Percentiles rank a stretch among this genome's conserved stretches.
phyloP scores from a whole-genome alignment of 2,888 invertebrate genomes.

The Epiblema foenella region DNA sequence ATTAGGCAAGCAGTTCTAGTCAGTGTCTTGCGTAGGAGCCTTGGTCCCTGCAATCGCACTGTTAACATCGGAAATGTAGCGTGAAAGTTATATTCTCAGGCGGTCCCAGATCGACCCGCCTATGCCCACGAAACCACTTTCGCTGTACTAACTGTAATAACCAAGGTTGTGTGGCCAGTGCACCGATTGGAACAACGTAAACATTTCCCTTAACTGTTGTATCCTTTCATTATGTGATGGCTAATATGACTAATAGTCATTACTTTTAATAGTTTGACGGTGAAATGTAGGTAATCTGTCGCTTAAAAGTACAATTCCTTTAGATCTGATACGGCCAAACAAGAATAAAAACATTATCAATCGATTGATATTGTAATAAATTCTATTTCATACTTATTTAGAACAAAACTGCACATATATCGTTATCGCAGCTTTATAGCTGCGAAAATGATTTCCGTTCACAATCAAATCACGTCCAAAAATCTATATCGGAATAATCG shows the following conservation, averaged over 20 bases:
- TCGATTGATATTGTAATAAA: too few relatives aligned
- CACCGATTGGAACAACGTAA: constrained; percentile 29
- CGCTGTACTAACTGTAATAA: constrained; percentile 62
- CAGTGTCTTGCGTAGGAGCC: constrained; percentile 35
- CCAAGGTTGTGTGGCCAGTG: constrained; percentile 50
- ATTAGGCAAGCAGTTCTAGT: background rate
- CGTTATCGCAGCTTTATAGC: background rate
- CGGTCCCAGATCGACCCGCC: constrained; percentile 68
- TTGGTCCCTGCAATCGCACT: constrained; percentile 65
- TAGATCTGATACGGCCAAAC: too few relatives aligned
- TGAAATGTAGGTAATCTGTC: background rate
- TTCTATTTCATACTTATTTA: background rate
- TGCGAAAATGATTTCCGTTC: background rate
- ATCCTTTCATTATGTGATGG: constrained; percentile 5
- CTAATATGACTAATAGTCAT: background rate
- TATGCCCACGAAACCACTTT: constrained; percentile 78
- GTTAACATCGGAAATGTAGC: constrained; percentile 74
- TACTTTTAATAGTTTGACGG: constrained; percentile 3
- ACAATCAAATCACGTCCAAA: background rate
- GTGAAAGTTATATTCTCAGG: constrained; percentile 83
- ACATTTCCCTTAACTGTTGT: constrained; percentile 34
- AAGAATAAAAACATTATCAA: too few relatives aligned
- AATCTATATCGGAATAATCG: background rate
- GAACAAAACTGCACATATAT: too few relatives aligned
- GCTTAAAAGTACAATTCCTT: background rate